A percentile compares a stretch with the other conserved stretches of the same genome.
Conservation (phyloP, 1,140 invertebrate genomes). For the Drosophila cardini region DNA sequence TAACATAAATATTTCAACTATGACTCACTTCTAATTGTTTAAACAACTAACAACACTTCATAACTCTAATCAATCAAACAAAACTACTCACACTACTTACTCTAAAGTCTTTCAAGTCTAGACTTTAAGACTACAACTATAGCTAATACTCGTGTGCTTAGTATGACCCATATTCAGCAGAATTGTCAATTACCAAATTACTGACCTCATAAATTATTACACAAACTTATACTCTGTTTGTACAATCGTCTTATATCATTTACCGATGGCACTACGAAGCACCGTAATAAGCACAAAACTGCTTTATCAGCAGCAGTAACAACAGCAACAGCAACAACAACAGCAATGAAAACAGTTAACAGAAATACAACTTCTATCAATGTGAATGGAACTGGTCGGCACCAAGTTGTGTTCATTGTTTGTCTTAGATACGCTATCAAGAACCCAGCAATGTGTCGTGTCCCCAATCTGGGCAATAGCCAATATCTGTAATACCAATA, state of each 20-base stretch:
- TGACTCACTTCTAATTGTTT: background rate
- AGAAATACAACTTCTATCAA: constrained; percentile 49
- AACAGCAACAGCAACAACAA: no score
- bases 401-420: constrained; percentile 25
- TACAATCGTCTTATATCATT: constrained; percentile 41
- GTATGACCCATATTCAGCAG: constrained; percentile 58
- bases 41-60: background rate
- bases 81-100: constrained; percentile 7
- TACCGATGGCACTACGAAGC: constrained; percentile 3
- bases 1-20: background rate
- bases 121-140: constrained; percentile 19
- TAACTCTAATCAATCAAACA: background rate
- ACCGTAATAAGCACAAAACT: constrained; percentile 31
- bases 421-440: constrained; percentile 64
- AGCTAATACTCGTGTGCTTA: background rate
- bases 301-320: constrained; percentile 62
- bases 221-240: constrained; percentile 23
- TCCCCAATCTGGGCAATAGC: constrained; percentile 24
- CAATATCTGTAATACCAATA: constrained; percentile 24
- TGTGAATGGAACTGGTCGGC: constrained; percentile 46
- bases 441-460: constrained; percentile 14
- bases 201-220: constrained; percentile 73
- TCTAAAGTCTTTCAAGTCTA: constrained; percentile 29
- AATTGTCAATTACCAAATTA: constrained; percentile 78
- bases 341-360: constrained; percentile 38